Base-by-base conservation (phyloP, 2,888 invertebrate species). In the Polyploca ridens region DNA sequence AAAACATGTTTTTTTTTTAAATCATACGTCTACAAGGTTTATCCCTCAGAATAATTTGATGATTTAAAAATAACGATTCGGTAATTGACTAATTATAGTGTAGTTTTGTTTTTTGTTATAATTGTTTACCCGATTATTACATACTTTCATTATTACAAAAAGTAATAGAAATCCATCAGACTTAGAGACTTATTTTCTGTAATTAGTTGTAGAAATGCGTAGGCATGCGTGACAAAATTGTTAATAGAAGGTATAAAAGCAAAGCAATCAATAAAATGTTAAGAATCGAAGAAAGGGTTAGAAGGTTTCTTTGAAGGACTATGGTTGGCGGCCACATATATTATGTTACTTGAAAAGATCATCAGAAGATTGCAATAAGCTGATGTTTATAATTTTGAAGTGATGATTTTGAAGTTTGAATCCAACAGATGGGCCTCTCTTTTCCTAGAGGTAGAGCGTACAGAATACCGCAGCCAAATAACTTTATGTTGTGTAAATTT, bases 101-200 rank as follows among this genome's bases (percentile, higher is more conserved):
- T 6, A 10, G 2, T 5, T 10, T 46, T 10, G 19, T 54, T 4
- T n/a, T n/a, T n/a, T n/a, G n/a, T n/a, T 3, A 10, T 3, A 54
- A 8, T 19, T 49, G 16, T 54, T 54, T 10, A 10, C 54, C 19
- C 19, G 46, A n/a, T 54, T 8, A 19, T 8, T 19, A 16, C 5
- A 49, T 3, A 49, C 78, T 77, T 76, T 74, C 76, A 71, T 75
- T 75, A 74, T 75, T 73, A 74, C 72, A 66, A 67, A 63, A 68
- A 35, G 8, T 38, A 33, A 33, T 38, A 59, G 59, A 3, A 35
- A 35, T 59, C 16, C 19, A 19, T 35, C 11, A 59, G 11, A 35
- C 27, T 27, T 27, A 27, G 27, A 27, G 44, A 64, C 69, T 65
- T 59, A 61, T 65, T 66, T 66, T 63, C 27, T 61, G 10, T 78